Conservation (phyloP, 2,113 vertebrate genomes). For the Phocoena sinus region DNA sequence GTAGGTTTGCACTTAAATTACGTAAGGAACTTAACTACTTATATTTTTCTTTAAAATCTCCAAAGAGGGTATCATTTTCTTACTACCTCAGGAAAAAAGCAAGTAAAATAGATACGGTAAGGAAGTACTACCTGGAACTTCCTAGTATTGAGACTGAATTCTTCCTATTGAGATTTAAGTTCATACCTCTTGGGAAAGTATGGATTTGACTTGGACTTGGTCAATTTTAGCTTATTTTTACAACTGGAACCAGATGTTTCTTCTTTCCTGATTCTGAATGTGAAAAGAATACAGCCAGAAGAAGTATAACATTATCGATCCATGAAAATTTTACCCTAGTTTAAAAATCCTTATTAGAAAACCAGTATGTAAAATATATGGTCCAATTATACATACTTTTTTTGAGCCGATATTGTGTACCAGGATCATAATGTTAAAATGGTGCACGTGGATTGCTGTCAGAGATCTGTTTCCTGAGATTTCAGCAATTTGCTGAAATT, state of each 20-base stretch:
- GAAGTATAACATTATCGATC: neutral
- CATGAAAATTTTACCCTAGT: neutral
- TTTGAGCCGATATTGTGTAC: neutral
- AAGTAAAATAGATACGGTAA: neutral
- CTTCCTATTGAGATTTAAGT: neutral
- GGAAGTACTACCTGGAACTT: neutral
- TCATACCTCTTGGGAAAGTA: neutral
- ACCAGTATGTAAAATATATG: neutral
- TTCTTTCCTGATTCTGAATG: neutral
- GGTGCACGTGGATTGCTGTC: neutral
- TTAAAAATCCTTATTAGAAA: neutral
- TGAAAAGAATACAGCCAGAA: neutral
- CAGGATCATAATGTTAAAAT: neutral
- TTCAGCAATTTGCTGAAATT: neutral
- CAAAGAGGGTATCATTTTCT: neutral
- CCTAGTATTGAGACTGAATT: neutral
- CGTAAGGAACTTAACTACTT: slow-evolving; percentile 10
- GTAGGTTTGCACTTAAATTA: neutral
- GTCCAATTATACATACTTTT: neutral
- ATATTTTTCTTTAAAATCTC: neutral
- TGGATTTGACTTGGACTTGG: neutral
- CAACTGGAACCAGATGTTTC: neutral
- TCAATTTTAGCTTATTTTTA: neutral
- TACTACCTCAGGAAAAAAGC: neutral
- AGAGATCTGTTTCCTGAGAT: neutral